Base-by-base conservation (phyloP, 1,140 invertebrate species). In the Heliothis virescens region DNA sequence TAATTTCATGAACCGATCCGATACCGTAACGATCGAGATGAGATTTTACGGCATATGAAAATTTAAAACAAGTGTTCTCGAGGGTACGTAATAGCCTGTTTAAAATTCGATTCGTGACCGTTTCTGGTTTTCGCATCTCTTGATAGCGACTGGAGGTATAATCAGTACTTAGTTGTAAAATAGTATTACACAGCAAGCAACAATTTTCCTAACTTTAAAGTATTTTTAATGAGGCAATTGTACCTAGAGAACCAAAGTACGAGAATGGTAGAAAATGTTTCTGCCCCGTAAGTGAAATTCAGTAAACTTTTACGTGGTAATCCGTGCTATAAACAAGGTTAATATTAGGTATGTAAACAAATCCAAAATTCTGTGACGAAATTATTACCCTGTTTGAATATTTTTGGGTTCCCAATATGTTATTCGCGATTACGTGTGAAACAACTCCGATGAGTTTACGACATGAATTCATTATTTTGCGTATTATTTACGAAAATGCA, bases 71-170 rank as follows among this genome's bases (percentile, higher is more conserved):
- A 55, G 11, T 21, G 7, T 72, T 72, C 5, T 55, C 18, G 41
- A 53, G 29, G 18, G 62, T 18, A 69, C 48, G 47, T 21, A 52
- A 69, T 34, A 41, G 26, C 50, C 26, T 34, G 50, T 72, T 72
- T 55, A 29, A 72, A 55, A 72, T 72, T 72, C 52, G 15, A 55
- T 72, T 55, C 67, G 67, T 72, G 67, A 72, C 67, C 52, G 50
- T 29, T 53, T 21, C 52, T 57, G 52, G 52, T 55, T 15, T 34
- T 72, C 29, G 26, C 69, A 72, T 72, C 69, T 72, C 10, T n/a
- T n/a, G 69, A 72, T 72, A 72, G 29, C 15, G 15, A 72, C 41
- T 10, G 2, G 21, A 69, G 48, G 47, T 13, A 59, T 5, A 1
- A 5, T 16, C 16, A 18, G 55, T 5, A 41, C 34, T 7, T 41